Evolutionary conservation across 2,113 vertebrate genomes (phyloP), one percentile per base, ranked within the genome.

Genomic region (Cathartes aura): DNA sequence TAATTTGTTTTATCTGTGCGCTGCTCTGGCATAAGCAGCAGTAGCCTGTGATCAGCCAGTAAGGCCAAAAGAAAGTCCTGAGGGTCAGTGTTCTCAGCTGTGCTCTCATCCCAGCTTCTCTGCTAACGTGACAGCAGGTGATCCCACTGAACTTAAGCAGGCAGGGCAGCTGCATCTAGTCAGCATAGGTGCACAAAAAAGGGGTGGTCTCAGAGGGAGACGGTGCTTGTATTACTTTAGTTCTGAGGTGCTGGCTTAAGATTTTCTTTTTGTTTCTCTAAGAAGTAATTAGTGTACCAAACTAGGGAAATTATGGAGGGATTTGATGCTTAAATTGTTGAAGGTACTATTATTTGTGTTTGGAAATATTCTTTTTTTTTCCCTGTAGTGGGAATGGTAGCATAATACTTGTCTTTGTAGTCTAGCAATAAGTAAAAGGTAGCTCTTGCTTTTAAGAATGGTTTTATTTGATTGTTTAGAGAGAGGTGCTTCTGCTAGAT

Each of bases 181-280:
- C 15, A 60, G 74, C 6, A 8, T 8, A 70, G 56, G 16, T 12
- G 21, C 19, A 36, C 9, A 20, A 15, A 38, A 42, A 64, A 50
- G 34, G 63, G 27, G 24, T 6, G 12, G 26, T 1, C 20, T 9
- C 1, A 0, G 9, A 4, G 5, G 6, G 2, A 7, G 15, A 2
- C 0, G 11, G 0, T 0, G 0, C 2, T 47, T 34, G 2, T 1
- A 1, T 5, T 0, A 0, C 2, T 48, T 47, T 1, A 12, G 13
- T 43, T 56, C 23, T n/a, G 45, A 29, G 20, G 18, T 34, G 2
- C 1, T 52, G 8, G 5, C 6, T 24, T 8, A 14, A 18, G 17
- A 1, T 19, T 68, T 36, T 10, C 0, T 18, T 40, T 45, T 24
- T 58, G 11, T 14, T 56, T 70, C 8, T 52, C 2, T 21, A 3